phyloP scores from a whole-genome alignment of 1,140 invertebrate genomes.

The Tribolium castaneum region DNA sequence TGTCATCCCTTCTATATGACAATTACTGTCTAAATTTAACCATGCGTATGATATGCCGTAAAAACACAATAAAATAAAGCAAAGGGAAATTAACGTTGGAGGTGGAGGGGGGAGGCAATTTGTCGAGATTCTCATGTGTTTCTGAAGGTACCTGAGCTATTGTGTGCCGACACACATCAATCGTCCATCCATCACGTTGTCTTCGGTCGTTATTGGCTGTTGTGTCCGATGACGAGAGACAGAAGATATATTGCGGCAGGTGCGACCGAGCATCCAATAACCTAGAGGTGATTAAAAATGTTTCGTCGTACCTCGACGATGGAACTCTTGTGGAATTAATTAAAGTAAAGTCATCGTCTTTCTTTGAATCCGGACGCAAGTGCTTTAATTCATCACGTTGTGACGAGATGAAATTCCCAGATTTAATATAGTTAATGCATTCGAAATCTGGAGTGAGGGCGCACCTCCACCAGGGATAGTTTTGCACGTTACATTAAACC shows the following conservation, averaged over 20 bases:
- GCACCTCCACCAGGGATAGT: conserved; percentile 1
- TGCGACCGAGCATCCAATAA: background rate
- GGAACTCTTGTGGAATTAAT: conserved; percentile 20
- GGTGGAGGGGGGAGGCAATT: too few relatives aligned
- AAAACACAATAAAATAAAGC: too few relatives aligned
- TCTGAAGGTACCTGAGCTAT: background rate
- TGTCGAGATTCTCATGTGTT: background rate
- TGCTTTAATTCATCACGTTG: conserved; percentile 26
- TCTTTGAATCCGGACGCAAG: conserved; percentile 10
- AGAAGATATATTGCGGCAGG: background rate
- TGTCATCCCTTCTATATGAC: background rate
- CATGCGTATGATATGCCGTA: too few relatives aligned
- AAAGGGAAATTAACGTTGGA: too few relatives aligned
- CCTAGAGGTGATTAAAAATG: conserved; percentile 28
- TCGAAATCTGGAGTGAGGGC: conserved; percentile 6
- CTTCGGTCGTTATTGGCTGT: background rate
- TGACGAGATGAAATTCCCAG: conserved; percentile 26
- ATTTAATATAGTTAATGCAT: conserved; percentile 36
- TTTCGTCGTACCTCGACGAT: background rate
- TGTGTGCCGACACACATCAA: background rate
- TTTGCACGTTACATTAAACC: conserved; percentile 22
- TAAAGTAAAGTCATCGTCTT: conserved; percentile 27
- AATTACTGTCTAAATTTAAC: too few relatives aligned
- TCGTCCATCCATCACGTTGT: background rate
- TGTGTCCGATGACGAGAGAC: background rate